These are phyloP conservation scores for Drosophila busckii DNA, from an alignment of 1,140 invertebrate species.

Conservation along the genomic window DNA sequence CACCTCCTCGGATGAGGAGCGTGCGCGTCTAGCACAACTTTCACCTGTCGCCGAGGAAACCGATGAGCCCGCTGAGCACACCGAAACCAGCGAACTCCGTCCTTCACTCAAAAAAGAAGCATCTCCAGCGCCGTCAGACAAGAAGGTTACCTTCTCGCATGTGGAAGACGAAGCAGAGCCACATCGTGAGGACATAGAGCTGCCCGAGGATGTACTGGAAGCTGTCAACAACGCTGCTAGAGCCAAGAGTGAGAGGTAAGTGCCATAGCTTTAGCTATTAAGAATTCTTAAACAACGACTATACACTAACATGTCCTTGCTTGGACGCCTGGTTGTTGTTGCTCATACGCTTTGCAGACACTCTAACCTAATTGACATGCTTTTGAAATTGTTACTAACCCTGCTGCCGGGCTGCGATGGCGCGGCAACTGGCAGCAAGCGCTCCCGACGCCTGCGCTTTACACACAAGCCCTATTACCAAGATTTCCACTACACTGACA, in stretches of 20 bases:
- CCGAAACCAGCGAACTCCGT: slow-evolving; percentile 23
- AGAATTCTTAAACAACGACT: too few relatives aligned
- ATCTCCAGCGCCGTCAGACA: slow-evolving; percentile 72
- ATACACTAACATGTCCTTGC: slow-evolving; percentile 45
- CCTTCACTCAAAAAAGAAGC: slow-evolving; percentile 65
- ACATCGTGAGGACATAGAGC: slow-evolving; percentile 69
- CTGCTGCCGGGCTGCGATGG: slow-evolving; percentile 41
- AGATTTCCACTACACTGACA: slow-evolving; percentile 62
- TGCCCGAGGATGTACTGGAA: slow-evolving; percentile 62
- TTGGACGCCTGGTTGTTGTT: slow-evolving; percentile 20
- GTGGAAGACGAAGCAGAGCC: slow-evolving; percentile 77
- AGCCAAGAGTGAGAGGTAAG: slow-evolving; percentile 63
- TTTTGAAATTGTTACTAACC: slow-evolving; percentile 78
- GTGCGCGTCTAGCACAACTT: slow-evolving; percentile 45
- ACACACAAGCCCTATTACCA: slow-evolving; percentile 45
- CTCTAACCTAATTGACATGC: slow-evolving; percentile 59
- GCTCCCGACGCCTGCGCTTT: slow-evolving; percentile 19
- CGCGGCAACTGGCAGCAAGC: slow-evolving; percentile 8
- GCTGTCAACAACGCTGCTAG: slow-evolving; percentile 52
- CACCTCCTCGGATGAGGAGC: slow-evolving; percentile 70
- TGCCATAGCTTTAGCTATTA: too few relatives aligned
- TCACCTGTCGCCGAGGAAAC: slow-evolving; percentile 66
- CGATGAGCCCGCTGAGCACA: slow-evolving; percentile 43
- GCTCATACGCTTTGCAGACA: slow-evolving; percentile 64
- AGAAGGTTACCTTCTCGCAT: slow-evolving; percentile 78